Evolutionary conservation across 2,888 invertebrate genomes (phyloP).

Genomic region (Oligia latruncula): DNA sequence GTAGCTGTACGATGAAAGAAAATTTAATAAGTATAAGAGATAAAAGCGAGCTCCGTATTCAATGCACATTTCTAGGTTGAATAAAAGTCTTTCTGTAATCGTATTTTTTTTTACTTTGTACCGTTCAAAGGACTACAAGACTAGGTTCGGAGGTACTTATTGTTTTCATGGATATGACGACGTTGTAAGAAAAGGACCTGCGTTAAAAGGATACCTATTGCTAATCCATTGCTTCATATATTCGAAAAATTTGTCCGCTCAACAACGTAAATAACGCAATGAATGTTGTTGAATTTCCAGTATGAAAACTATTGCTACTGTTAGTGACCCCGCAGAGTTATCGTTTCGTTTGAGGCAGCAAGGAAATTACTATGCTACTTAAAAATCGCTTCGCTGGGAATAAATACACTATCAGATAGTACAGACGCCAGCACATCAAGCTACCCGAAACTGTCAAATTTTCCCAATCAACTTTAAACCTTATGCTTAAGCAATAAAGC

Average conservation of each 20-base stretch:
- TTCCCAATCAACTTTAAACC: too few species aligned
- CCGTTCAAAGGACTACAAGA: not conserved
- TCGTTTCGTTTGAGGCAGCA: constrained; percentile 21
- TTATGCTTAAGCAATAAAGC: too few species aligned
- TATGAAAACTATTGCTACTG: not conserved
- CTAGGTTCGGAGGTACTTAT: not conserved
- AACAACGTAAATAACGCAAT: not conserved
- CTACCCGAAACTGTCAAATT: too few species aligned
- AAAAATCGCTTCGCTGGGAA: constrained; percentile 15
- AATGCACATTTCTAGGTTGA: constrained; percentile 32
- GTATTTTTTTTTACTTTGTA: constrained; percentile 29
- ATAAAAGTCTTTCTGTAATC: constrained; percentile 8
- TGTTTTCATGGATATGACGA: constrained; percentile 5
- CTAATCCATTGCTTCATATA: not conserved
- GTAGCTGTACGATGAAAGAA: constrained; percentile 21
- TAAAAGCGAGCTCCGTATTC: constrained; percentile 19
- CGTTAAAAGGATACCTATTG: not conserved
- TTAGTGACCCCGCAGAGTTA: not conserved
- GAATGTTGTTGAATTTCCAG: not conserved
- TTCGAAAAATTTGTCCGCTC: not conserved
- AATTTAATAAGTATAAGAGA: constrained; percentile 47
- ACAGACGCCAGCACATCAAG: not conserved
- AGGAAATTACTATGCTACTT: constrained; percentile 7
- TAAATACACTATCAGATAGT: not conserved
- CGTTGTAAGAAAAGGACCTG: not conserved